phyloP scores from a whole-genome alignment of 2,797 vertebrate genomes.

The Arremon aurantiirostris region DNA sequence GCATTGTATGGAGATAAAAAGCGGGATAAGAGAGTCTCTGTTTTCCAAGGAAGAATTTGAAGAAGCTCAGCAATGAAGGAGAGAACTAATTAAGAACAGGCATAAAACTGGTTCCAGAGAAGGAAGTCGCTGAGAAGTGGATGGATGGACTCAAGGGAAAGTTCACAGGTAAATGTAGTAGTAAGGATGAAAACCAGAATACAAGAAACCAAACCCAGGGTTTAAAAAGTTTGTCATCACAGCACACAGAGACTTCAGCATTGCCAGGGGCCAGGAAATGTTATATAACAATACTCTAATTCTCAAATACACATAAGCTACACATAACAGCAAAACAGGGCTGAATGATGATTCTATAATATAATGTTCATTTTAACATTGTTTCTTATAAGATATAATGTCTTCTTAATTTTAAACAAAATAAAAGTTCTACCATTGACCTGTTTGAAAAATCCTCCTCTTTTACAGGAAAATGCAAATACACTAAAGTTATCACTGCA shows the following conservation, averaged over 20 bases:
- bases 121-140: not conserved
- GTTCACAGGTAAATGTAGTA: not conserved
- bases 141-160: not conserved
- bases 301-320: not conserved
- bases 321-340: not conserved
- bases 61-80: not conserved
- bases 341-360: not conserved
- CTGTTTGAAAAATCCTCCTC: not conserved
- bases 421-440: not conserved
- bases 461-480: not conserved
- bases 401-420: not conserved
- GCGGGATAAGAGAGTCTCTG: not conserved
- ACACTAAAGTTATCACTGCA: not conserved
- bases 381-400: not conserved
- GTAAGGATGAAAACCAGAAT: not conserved
- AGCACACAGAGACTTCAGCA: not conserved
- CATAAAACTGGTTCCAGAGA: not conserved
- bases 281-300: not conserved
- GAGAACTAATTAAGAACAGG: not conserved
- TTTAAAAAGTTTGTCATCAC: not conserved
- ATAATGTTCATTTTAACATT: not conserved
- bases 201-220: not conserved
- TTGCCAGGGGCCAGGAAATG: not conserved
- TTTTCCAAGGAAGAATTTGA: not conserved
- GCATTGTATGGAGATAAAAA: not conserved